These are phyloP conservation scores for Eurytoma adleriae DNA, from an alignment of 2,888 invertebrate genomes.

Conservation along the genomic window DNA sequence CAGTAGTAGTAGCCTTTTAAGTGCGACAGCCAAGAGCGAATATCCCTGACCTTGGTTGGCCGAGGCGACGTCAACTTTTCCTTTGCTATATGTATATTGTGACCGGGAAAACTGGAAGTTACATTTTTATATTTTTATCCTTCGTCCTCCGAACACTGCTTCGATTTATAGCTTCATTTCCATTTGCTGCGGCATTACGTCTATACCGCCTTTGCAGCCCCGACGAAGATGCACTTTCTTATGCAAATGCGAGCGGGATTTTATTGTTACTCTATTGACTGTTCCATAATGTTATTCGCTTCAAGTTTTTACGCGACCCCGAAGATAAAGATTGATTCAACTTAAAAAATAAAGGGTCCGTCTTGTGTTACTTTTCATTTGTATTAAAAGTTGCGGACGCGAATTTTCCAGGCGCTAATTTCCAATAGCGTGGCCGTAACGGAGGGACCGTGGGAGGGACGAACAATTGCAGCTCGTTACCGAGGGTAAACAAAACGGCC, in stretches of 20 bases:
- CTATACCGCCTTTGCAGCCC: too few relatives aligned
- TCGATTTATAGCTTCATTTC: constrained; percentile 37
- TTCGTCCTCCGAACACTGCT: not conserved
- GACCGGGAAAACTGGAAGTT: not conserved
- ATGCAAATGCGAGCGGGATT: constrained; percentile 17
- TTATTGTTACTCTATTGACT: constrained; percentile 2
- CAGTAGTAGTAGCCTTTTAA: not conserved
- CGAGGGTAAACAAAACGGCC: too few relatives aligned
- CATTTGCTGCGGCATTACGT: not conserved
- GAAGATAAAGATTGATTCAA: too few relatives aligned
- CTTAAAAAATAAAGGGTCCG: too few relatives aligned
- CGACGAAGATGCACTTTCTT: constrained; percentile 13
- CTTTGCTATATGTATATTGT: not conserved
- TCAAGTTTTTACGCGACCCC: too few relatives aligned
- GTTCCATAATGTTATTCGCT: not conserved
- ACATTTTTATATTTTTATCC: constrained; percentile 17
- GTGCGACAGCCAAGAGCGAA: not conserved
- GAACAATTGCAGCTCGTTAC: too few relatives aligned
- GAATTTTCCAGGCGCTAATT: too few relatives aligned
- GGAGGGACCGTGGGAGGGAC: too few relatives aligned
- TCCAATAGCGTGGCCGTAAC: too few relatives aligned
- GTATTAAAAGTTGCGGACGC: too few relatives aligned
- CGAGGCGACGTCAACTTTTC: not conserved
- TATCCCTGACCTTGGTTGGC: constrained; percentile 12
- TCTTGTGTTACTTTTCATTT: too few relatives aligned